Base-by-base conservation (phyloP, 2,113 vertebrate species). In the Paramisgurnus dabryanus region DNA sequence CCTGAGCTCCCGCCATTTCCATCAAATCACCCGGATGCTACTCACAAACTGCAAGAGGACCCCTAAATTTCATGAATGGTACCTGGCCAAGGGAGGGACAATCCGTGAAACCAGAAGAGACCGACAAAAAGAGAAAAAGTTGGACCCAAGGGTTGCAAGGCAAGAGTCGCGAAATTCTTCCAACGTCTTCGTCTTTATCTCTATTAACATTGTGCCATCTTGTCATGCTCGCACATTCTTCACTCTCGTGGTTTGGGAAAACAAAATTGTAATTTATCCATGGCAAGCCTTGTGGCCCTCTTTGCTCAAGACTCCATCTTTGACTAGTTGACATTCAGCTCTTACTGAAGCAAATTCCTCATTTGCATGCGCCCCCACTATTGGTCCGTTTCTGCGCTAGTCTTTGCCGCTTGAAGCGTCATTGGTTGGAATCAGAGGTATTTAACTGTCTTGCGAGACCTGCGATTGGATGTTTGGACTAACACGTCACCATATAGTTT, bases 281-380 rank as follows among this genome's bases (percentile, higher is more conserved):
- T 87, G 86, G 90, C 90, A 88, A 93, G 91, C 92, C 93, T 93
- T 92, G 90, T 94, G 94, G 94, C 94, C 74, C 93, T 92, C 90
- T 91, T 91, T 87, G 91, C 93, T 94, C 90, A 91, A 91, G 93
- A 95, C 95, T 95, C 95, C 95, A 96, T 96, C 95, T 96, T 96
- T 96, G 95, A 95, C 95, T 96, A 94, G 94, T 95, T 96, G 95
- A 96, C 95, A 95, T 96, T 96, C 95, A 95, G 94, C 94, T 95
- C 93, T 91, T 93, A 93, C 93, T 91, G 94, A 93, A 92, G 93
- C 93, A 91, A 89, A 92, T 90, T 93, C 93, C 90, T 93, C 89
- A 95, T 96, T 95, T 94, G 94, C 95, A 95, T 95, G 86, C 86
- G 84, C 8, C 78, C 27, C 80, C 76, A 61, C 88, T 79, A 96